Base-by-base conservation (phyloP, 1,140 invertebrate species). In the Drosophila athabasca region DNA sequence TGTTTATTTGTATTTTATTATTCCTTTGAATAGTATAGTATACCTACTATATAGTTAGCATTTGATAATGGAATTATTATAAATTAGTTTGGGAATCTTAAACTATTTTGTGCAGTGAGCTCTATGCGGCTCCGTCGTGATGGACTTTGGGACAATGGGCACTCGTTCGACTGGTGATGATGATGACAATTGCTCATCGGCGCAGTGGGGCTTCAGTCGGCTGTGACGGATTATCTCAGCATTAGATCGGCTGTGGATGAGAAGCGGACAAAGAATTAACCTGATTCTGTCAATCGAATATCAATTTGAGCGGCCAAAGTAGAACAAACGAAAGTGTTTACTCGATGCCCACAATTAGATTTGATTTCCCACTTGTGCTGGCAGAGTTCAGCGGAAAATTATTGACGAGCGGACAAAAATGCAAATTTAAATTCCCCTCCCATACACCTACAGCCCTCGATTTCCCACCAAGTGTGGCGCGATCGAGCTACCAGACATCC, bases 191-290 rank as follows among this genome's bases (percentile, higher is more conserved):
- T 75, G 69, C 65, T 59, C 39, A 72, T 52, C 60, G 62, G 58
- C 22, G 58, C 22, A 66, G 54, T 52, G 43, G 9, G 46, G n/a
- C 26, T 46, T 57, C 65, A 29, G 69, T 57, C 67, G 67, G 53
- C 46, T 49, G 57, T 67, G 46, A 8, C 9, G 26, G 49, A 69
- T 83, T 85, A 85, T 85, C 82, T 64, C 49, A 61, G 19, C 43
- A 71, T 73, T 82, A 67, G 81, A 84, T 87, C 81, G 53, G 29
- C 55, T 41, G 54, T 29, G 53, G 53, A 41, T 58, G 54, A 57
- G 54, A 57, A 55, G 39, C 41, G 44, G 71, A 87, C 82, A 88
- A 87, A 83, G 82, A 83, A 79, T 79, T 79, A 88, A 83, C 83
- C 79, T 64, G 54, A 83, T 71, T 79, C 62, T 82, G 82, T 88